phyloP scores from a whole-genome alignment of 2,797 vertebrate genomes.

The Echiichthys vipera region DNA sequence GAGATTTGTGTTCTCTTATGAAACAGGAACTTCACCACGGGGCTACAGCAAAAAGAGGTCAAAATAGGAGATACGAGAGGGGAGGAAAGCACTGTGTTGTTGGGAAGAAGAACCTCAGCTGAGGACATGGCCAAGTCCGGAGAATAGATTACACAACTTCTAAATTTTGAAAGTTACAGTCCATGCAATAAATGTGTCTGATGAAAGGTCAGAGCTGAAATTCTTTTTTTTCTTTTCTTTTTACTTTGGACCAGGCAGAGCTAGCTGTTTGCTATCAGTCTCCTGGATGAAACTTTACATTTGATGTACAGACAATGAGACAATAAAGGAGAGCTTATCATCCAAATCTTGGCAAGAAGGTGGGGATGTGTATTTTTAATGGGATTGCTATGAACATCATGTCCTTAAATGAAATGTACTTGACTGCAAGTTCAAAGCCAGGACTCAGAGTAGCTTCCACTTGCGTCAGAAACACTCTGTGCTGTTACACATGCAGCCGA shows the following conservation, averaged over 20 bases:
- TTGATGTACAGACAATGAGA: neutral
- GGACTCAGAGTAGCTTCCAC: slow-evolving; percentile 24
- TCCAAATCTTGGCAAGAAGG: neutral
- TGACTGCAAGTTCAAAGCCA: neutral
- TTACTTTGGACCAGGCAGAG: neutral
- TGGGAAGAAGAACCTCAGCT: slow-evolving; percentile 27
- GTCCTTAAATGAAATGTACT: neutral
- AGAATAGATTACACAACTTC: slow-evolving; percentile 13
- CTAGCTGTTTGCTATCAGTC: neutral
- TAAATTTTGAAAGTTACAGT: slow-evolving; percentile 12
- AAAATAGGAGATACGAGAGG: slow-evolving; percentile 45
- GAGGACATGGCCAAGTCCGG: slow-evolving; percentile 9
- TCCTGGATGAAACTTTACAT: neutral
- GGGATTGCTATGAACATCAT: slow-evolving; percentile 3
- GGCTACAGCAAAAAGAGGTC: slow-evolving; percentile 8
- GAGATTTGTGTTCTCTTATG: neutral
- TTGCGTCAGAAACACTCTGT: slow-evolving; percentile 58
- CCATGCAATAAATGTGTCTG: neutral
- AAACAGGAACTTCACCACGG: slow-evolving; percentile 6
- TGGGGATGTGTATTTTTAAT: accelerated
- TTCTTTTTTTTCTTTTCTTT: neutral
- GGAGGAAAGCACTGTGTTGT: slow-evolving; percentile 7
- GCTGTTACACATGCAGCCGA: slow-evolving; percentile 30
- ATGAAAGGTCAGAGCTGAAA: neutral
- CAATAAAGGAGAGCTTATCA: neutral